phyloP scores from a whole-genome alignment of 2,113 vertebrate genomes.

The Corvus cornix region DNA sequence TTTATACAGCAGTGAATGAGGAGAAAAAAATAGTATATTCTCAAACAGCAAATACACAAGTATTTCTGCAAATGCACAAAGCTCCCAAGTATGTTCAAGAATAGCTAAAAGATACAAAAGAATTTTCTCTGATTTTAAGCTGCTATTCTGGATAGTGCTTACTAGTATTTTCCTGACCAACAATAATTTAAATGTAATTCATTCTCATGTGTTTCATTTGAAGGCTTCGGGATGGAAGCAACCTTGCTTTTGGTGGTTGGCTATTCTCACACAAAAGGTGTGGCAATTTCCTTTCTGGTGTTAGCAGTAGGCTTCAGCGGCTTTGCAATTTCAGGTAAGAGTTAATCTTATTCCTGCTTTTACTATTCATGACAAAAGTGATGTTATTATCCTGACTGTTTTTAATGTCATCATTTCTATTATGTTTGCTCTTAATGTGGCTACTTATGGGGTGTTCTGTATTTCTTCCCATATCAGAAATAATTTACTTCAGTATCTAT shows the following conservation, averaged over 20 bases:
- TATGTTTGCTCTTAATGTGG: not conserved
- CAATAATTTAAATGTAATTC: not conserved
- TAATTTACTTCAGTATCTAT: not conserved
- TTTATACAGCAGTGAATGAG: not conserved
- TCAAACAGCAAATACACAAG: not conserved
- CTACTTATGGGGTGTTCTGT: not conserved
- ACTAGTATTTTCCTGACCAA: not conserved
- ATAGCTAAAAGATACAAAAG: not conserved
- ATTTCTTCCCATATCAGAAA: not conserved
- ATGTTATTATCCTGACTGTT: not conserved
- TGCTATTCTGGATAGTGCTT: not conserved
- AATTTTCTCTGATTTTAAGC: not conserved
- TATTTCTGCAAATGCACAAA: not conserved
- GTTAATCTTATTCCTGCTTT: not conserved
- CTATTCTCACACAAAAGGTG: conserved; percentile 91
- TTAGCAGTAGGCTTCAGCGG: conserved; percentile 97
- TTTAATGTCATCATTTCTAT: not conserved
- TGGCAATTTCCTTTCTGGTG: conserved; percentile 94
- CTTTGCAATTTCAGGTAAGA: conserved; percentile 96
- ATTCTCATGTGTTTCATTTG: not conserved
- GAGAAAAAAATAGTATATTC: not conserved
- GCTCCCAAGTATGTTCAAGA: not conserved
- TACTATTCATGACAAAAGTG: not conserved
- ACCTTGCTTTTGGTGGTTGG: conserved; percentile 94
- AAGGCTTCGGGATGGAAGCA: conserved; percentile 98